Evolutionary conservation across 2,797 vertebrate genomes (phyloP), one percentile per base, ranked within the genome.

Genomic region (Gymnothorax javanicus): DNA sequence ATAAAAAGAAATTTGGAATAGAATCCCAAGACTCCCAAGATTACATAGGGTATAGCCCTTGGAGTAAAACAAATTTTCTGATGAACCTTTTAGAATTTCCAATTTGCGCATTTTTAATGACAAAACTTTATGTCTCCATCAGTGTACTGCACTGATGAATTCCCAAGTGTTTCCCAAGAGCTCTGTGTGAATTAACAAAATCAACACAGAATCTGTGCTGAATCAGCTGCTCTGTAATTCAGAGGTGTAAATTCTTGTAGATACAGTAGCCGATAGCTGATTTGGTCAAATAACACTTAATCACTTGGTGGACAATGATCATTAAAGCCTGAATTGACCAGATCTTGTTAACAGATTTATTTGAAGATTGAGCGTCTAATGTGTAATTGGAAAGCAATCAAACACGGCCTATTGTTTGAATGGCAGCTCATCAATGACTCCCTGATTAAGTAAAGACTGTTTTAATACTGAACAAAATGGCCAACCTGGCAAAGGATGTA

Each of bases 311-410:
- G 90, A 91, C 91, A 92, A 27, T 83, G 91, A 83, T 85, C 94
- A 95, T 94, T 91, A 92, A 85, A 81, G 88, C 91, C 89, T 90
- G 92, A 94, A 93, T 94, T 93, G 91, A 93, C 94, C 92, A 93
- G 89, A 91, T 93, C 89, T 93, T 92, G 87, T 43, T 43, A 91
- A 79, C 86, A 84, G 93, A 93, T 96, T 95, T 92, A 89, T 94
- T 94, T 92, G 91, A 89, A 92, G 92, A 93, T 92, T 92, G 87
- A 89, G 94, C 91, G 89, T 89, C 92, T 92, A 90, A 92, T 91
- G 91, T 93, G 93, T 91, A 94, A 91, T 94, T 75, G 12, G 94
- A 93, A 86, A 93, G 94, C 94, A 95, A 94, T 96, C 93, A 94
- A 92, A 94, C 93, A 82, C 93, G 90, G 93, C 90, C 92, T 84